phyloP scores from a whole-genome alignment of 1,140 invertebrate genomes.

The Onthophagus taurus region DNA sequence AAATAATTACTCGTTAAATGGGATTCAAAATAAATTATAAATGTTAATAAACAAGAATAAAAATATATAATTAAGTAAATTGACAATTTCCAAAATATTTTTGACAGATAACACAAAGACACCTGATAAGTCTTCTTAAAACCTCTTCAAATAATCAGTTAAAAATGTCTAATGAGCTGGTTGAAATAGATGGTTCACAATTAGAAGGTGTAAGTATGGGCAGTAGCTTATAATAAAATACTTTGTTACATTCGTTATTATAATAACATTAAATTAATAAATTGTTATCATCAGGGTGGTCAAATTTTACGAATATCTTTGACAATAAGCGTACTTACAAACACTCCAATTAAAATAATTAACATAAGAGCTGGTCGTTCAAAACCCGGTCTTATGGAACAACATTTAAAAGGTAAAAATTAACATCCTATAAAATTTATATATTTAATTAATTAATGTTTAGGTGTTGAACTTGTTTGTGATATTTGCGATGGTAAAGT shows the following conservation, averaged over 20 bases:
- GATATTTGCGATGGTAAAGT: constrained; percentile 63
- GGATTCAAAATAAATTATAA: too few species aligned
- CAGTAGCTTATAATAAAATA: not conserved
- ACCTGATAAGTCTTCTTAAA: too few species aligned
- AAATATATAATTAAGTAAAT: too few species aligned
- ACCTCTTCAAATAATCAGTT: too few species aligned
- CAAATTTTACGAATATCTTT: constrained; percentile 77
- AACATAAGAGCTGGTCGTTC: constrained; percentile 73
- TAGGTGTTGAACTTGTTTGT: constrained; percentile 61
- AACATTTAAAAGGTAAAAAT: constrained; percentile 68
- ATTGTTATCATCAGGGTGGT: constrained; percentile 56
- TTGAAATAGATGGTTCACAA: constrained; percentile 33
- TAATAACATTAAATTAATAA: not conserved
- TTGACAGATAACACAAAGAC: too few species aligned
- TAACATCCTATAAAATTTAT: constrained; percentile 9
- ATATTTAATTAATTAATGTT: constrained; percentile 6
- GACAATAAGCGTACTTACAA: constrained; percentile 64
- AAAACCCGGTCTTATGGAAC: constrained; percentile 74
- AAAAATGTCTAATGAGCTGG: constrained; percentile 17
- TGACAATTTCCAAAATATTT: too few species aligned
- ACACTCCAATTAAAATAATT: constrained; percentile 59
- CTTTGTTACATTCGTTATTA: not conserved
- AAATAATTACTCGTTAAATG: too few species aligned
- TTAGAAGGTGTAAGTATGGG: constrained; percentile 31
- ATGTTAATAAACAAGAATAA: too few species aligned